Evolutionary conservation across 2,113 vertebrate species (phyloP).

Genomic region (Mesocricetus auratus): DNA sequence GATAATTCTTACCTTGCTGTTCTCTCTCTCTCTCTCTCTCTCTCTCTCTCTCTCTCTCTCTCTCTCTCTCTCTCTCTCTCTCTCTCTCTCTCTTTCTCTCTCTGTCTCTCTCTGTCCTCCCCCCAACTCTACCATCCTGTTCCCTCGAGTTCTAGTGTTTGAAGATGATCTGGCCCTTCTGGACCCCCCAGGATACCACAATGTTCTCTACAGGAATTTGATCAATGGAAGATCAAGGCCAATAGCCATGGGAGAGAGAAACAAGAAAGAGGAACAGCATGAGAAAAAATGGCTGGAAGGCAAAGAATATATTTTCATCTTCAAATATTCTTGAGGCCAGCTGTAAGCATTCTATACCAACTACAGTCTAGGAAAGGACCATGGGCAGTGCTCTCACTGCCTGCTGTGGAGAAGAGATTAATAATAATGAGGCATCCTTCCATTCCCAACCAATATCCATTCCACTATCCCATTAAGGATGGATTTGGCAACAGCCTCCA

Average conservation of each 20-base stretch:
- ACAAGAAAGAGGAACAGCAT: neutral
- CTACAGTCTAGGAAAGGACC: neutral
- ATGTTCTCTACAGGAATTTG: neutral
- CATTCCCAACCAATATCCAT: neutral
- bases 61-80: too few species aligned
- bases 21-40: too few species aligned
- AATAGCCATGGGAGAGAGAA: neutral
- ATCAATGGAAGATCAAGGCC: neutral
- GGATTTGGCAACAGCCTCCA: neutral
- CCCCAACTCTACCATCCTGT: too few species aligned
- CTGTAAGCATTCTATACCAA: neutral
- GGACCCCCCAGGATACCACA: too few species aligned
- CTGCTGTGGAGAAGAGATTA: accelerated
- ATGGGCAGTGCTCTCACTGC: neutral
- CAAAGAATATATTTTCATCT: neutral
- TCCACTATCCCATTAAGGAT: neutral
- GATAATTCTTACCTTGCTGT: too few species aligned
- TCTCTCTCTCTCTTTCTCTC: too few species aligned
- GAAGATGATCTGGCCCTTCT: neutral
- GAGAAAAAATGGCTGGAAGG: neutral
- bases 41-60: too few species aligned
- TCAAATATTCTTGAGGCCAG: neutral
- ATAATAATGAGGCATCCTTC: neutral
- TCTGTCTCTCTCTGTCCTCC: too few species aligned
- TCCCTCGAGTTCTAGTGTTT: neutral